Evolutionary conservation across 2,113 vertebrate genomes (phyloP).

Genomic region (Caranx melampygus): DNA sequence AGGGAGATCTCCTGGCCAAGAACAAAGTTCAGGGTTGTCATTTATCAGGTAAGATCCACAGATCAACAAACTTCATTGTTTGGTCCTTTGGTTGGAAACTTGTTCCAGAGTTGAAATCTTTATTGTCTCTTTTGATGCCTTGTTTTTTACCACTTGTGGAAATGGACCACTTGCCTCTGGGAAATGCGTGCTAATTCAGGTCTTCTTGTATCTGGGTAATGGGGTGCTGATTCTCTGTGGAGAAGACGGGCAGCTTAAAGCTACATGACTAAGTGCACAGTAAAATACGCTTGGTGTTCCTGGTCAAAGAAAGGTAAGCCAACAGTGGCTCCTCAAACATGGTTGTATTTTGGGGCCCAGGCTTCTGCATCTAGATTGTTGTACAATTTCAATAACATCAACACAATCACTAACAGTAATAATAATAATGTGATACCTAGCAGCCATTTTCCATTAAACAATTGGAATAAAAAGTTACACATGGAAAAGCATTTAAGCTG

Average conservation of each 20-base stretch:
- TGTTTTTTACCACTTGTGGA: background rate
- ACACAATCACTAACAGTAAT: background rate
- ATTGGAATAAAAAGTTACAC: background rate
- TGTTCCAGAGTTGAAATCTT: background rate
- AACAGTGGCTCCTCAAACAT: background rate
- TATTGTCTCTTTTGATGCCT: background rate
- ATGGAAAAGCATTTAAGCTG: background rate
- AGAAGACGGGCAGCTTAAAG: background rate
- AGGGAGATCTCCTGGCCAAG: constrained; percentile 94
- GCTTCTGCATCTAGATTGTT: background rate
- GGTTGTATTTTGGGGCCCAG: background rate
- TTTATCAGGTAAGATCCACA: constrained; percentile 91
- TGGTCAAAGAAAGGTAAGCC: background rate
- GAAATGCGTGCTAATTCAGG: background rate
- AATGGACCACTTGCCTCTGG: background rate
- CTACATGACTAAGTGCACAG: background rate
- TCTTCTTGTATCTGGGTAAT: background rate
- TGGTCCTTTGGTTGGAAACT: background rate
- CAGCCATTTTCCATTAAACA: background rate
- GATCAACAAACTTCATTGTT: background rate
- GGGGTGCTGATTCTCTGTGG: background rate
- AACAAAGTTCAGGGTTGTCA: constrained; percentile 98
- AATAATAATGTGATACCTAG: background rate
- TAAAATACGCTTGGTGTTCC: background rate
- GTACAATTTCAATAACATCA: background rate